phyloP scores from a whole-genome alignment of 1,140 invertebrate genomes.

The Leptinotarsa texana region DNA sequence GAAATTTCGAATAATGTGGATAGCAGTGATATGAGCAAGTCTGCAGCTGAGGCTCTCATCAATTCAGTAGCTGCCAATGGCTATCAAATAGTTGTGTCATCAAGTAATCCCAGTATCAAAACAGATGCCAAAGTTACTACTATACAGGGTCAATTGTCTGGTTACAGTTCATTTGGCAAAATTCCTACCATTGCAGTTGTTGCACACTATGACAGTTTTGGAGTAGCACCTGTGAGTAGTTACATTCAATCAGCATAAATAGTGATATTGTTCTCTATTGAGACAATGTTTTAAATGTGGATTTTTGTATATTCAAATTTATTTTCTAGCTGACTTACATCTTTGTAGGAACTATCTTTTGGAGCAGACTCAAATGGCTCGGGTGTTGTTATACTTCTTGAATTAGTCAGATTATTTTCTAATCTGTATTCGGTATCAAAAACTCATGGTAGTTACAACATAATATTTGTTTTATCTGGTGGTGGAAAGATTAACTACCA shows the following conservation, averaged over 20 bases:
- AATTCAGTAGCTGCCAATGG: conserved; percentile 90
- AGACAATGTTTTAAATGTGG: too few relatives aligned
- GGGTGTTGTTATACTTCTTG: conserved; percentile 85
- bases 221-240: conserved; percentile 80
- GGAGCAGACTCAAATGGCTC: conserved; percentile 94
- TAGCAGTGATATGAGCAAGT: conserved; percentile 60
- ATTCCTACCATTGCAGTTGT: conserved; percentile 85
- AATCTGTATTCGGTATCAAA: conserved; percentile 82
- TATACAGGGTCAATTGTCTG: conserved; percentile 83
- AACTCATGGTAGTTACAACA: conserved; percentile 82
- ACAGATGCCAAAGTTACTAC: conserved; percentile 82
- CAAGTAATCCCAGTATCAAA: conserved; percentile 70
- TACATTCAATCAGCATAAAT: conserved; percentile 8
- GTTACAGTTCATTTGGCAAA: conserved; percentile 77
- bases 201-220: conserved; percentile 91
- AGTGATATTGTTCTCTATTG: background rate
- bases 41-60: conserved; percentile 78
- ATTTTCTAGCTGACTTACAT: background rate
- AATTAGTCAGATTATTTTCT: conserved; percentile 88
- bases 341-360: conserved; percentile 73
- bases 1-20: conserved; percentile 64
- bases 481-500: conserved; percentile 93
- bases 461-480: conserved; percentile 90
- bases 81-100: conserved; percentile 80
- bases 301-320: too few relatives aligned